These are phyloP conservation scores for Anastatus disparis DNA, from an alignment of 1,140 invertebrate genomes.

Conservation along the genomic window DNA sequence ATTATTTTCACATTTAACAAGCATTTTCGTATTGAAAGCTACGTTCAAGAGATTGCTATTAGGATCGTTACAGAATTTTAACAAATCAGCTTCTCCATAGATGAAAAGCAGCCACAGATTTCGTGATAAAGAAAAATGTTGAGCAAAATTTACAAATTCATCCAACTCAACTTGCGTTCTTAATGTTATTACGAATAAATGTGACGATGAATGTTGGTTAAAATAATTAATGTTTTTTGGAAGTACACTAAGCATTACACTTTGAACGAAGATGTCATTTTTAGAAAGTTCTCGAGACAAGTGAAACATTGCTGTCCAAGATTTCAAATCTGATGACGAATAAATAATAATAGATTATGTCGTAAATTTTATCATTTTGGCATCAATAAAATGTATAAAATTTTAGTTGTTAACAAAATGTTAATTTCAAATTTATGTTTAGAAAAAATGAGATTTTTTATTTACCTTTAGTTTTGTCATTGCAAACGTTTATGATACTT, in stretches of 20 bases:
- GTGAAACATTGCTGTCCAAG: not conserved
- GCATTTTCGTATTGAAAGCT: slow-evolving; percentile 10
- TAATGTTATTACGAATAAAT: slow-evolving; percentile 6
- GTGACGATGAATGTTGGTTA: not conserved
- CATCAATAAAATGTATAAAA: no score
- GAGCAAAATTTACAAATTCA: slow-evolving; percentile 23
- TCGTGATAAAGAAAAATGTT: slow-evolving; percentile 5
- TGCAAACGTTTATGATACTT: slow-evolving; percentile 9
- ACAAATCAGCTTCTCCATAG: not conserved
- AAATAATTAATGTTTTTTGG: not conserved
- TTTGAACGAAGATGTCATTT: slow-evolving; percentile 2
- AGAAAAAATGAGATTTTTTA: no score
- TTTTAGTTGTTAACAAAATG: no score
- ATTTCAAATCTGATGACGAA: not conserved
- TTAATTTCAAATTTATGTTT: no score
- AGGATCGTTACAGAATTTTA: slow-evolving; percentile 13
- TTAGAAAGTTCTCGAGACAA: slow-evolving; percentile 1
- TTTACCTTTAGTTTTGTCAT: slow-evolving; percentile 16
- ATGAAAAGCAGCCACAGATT: slow-evolving; percentile 24
- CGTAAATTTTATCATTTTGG: no score
- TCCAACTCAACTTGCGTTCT: not conserved
- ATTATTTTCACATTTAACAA: slow-evolving; percentile 21
- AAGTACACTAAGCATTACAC: not conserved
- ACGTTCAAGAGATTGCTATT: slow-evolving; percentile 25
- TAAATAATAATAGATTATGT: no score